Base-by-base conservation (phyloP, 2,113 vertebrate genomes). In the Sigmodon hispidus region DNA sequence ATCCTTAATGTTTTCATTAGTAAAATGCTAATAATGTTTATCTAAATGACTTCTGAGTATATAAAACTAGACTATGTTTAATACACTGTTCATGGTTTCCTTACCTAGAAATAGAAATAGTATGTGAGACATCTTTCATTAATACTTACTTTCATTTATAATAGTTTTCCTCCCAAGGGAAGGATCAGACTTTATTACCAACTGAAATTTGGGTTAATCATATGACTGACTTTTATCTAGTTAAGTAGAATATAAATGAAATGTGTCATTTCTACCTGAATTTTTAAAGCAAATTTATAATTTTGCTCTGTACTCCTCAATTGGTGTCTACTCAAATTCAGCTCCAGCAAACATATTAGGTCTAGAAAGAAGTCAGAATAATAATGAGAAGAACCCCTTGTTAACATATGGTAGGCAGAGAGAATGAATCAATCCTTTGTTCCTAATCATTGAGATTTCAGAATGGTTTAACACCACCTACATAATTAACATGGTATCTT, bases 1-100 rank as follows among this genome's bases (percentile, higher is more conserved):
- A 69, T 70, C 9, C 45, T 90, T 34, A 91, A 61, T 94, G n/a
- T 91, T 73, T 83, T 87, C 61, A 45, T 77, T n/a, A 91, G 55
- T 43, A 79, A 86, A 94, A 72, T 67, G 19, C 7, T 89, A n/a
- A 72, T 65, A 50, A 36, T 80, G 55, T 40, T 65, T 88, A 55
- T 76, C 34, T 79, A 48, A 76, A 59, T 34, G 34, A 7, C 57
- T 61, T 91, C 55, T 34, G 48, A 89, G 52, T 86, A 61, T 22
- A 29, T 75, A 93, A 93, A 92, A 92, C 8, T 72, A 93, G 43
- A 5, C 22, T 48, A 3, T 72, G 22, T 61, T 77, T 65, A 63
- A 31, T 7, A 79, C 3, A 76, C 52, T 57, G 21, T 13, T 91
- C 45, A 48, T 17, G 59, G 67, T 92, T 34, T 55, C 13, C 34